Evolutionary conservation across 2,113 vertebrate genomes (phyloP).

Genomic region (Mugil cephalus): DNA sequence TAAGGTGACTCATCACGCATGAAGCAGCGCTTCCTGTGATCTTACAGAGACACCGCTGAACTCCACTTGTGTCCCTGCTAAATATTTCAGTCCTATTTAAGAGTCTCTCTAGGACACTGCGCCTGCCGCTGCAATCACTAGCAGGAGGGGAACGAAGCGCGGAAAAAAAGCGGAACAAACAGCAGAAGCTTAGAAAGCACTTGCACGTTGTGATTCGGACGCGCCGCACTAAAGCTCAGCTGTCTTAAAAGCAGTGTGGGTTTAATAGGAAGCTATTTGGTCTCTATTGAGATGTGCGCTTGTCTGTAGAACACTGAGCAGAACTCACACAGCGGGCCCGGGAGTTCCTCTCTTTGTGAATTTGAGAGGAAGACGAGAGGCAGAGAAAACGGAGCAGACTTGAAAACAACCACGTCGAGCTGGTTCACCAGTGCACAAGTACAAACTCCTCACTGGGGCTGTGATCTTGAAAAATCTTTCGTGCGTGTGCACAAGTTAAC

Average conservation of each 20-base stretch:
- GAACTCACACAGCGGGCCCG: constrained; percentile 40
- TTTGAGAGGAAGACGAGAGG: constrained; percentile 33
- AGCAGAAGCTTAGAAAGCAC: not conserved
- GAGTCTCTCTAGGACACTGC: constrained; percentile 34
- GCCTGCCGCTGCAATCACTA: constrained; percentile 18
- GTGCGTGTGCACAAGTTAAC: not conserved
- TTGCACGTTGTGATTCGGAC: not conserved
- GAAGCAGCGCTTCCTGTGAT: constrained; percentile 28
- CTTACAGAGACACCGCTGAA: constrained; percentile 22
- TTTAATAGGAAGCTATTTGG: constrained; percentile 59
- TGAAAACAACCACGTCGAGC: constrained; percentile 39
- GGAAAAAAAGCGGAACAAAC: constrained; percentile 8
- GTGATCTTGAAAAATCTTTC: not conserved
- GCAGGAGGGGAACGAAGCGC: constrained; percentile 8
- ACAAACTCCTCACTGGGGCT: constrained; percentile 12
- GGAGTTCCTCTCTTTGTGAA: constrained; percentile 46
- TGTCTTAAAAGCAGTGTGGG: constrained; percentile 49
- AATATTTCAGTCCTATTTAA: constrained; percentile 72
- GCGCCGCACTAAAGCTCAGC: constrained; percentile 15
- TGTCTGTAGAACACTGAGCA: constrained; percentile 33
- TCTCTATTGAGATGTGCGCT: constrained; percentile 47
- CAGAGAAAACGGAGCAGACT: constrained; percentile 37
- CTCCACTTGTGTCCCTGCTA: constrained; percentile 54
- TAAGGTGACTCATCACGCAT: not conserved
- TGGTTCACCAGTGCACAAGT: constrained; percentile 12